Percentiles rank a stretch among this genome's conserved stretches.
These are phyloP conservation scores for Dendrocincla tyrannina DNA, from an alignment of 2,797 vertebrate species.

Conservation along the genomic window DNA sequence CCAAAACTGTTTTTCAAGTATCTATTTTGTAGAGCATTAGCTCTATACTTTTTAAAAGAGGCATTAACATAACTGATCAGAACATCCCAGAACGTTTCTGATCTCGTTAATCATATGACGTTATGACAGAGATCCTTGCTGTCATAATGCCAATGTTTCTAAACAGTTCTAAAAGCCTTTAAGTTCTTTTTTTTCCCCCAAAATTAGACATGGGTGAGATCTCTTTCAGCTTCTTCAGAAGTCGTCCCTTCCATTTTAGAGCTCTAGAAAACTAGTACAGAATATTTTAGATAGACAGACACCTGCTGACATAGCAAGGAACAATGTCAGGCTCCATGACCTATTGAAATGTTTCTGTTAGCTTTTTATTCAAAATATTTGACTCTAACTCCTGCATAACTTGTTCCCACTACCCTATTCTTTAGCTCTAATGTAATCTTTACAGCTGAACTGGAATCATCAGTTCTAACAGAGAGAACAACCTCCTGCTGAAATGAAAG, in stretches of 20 bases:
- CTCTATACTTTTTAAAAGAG: conserved; percentile 23
- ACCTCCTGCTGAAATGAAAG: neutral
- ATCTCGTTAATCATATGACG: conserved; percentile 27
- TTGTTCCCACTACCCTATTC: neutral
- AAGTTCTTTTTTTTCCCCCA: neutral
- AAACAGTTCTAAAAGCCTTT: conserved; percentile 22
- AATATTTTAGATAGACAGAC: neutral
- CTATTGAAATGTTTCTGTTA: neutral
- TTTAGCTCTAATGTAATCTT: neutral
- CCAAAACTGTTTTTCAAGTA: conserved; percentile 57
- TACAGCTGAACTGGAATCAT: neutral
- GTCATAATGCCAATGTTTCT: conserved; percentile 22
- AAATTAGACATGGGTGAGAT: conserved; percentile 16
- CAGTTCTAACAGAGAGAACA: neutral
- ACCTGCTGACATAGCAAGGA: neutral
- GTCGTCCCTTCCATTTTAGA: neutral
- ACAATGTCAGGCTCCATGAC: neutral
- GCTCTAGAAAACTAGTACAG: neutral
- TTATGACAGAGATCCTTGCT: conserved; percentile 25
- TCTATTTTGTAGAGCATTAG: conserved; percentile 43
- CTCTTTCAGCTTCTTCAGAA: neutral
- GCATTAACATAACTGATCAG: conserved; percentile 46
- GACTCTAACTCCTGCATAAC: neutral
- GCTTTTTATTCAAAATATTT: neutral
- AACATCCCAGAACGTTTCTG: conserved; percentile 45